Base-by-base conservation (phyloP, 2,113 vertebrate species). In the Entosphenus tridentatus region DNA sequence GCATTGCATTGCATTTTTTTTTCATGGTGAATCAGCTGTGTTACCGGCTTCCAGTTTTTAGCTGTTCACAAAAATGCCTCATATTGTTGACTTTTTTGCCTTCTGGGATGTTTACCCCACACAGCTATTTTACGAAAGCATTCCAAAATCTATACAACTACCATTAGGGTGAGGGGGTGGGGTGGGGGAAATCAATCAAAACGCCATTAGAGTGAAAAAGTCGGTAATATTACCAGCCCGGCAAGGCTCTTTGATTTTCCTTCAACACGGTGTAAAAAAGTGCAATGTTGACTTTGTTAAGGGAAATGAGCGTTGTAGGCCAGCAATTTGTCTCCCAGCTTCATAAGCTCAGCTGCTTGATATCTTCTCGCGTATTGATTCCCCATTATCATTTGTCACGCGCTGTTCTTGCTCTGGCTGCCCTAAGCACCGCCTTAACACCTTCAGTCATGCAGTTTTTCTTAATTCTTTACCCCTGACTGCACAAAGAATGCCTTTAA, bases 371-470 rank as follows among this genome's bases (percentile, higher is more conserved):
- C 89, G 87, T 97, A 97, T 97, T 88, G 91, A 97, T 97, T 97
- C 93, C 86, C 91, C 91, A 97, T 97, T 97, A 97, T 97, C 93
- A 95, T 97, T 97, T 96, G 91, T 97, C 93, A 96, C 81, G 88
- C 93, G 88, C 88, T 88, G 88, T 97, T 90, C 93, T 93, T 65
- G 62, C 62, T 39, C 39, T 39, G 39, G 39, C 39, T 39, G 39
- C 39, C 39, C 39, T 39, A 39, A 39, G 39, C 39, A 39, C 39
- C 39, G 39, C 39, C 39, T 39, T 39, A 21, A 21, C 21, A 21
- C 21, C 21, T 21, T 21, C 21, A 21, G 21, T 21, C 21, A 21
- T 21, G 21, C 21, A 21, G 21, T 21, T 21, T 21, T 21, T 21
- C 21, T 21, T 21, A 21, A 21, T 21, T 21, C 21, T 21, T 21